A percentile compares a stretch with the other conserved stretches of the same genome.
Conservation (phyloP, 1,140 invertebrate species). For the Drosophila tsacasi region DNA sequence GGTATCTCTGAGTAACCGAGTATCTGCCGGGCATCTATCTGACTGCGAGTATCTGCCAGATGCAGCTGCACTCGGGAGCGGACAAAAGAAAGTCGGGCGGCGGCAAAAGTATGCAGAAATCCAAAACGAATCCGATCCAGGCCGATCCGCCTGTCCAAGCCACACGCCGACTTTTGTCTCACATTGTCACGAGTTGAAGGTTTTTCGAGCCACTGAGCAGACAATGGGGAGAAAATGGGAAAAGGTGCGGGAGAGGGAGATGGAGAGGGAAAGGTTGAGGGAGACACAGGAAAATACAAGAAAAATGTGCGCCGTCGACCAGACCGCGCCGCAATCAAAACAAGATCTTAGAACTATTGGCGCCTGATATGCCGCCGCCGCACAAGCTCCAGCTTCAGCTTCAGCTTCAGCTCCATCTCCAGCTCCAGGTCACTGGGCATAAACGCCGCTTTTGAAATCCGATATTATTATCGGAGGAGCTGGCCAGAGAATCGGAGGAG, state of each 20-base stretch:
- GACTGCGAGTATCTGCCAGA: constrained; percentile 21
- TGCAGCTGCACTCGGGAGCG: constrained; percentile 57
- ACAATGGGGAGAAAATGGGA: constrained; percentile 28
- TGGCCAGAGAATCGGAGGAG: neutral
- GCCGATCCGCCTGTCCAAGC: constrained; percentile 18
- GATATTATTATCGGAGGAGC: constrained; percentile 70
- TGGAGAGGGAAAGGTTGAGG: too few species aligned
- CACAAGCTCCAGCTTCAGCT: constrained; percentile 26
- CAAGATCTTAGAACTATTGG: constrained; percentile 84
- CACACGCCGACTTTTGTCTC: constrained; percentile 49
- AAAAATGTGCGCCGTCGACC: constrained; percentile 64
- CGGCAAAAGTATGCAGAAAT: constrained; percentile 74
- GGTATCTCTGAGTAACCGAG: constrained; percentile 17
- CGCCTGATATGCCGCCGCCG: constrained; percentile 56
- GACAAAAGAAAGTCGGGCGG: constrained; percentile 76
- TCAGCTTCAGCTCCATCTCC: neutral
- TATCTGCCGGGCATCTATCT: constrained; percentile 11
- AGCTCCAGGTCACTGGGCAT: constrained; percentile 73
- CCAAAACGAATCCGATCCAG: constrained; percentile 62
- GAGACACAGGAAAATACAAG: constrained; percentile 18
- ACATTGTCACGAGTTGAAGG: constrained; percentile 77
- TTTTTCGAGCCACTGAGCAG: constrained; percentile 78
- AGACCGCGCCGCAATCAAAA: constrained; percentile 72
- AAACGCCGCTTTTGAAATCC: constrained; percentile 76
- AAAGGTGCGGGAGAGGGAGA: neutral